These are phyloP conservation scores for Papilio dardanus DNA, from an alignment of 1,140 invertebrate genomes.

Conservation along the genomic window DNA sequence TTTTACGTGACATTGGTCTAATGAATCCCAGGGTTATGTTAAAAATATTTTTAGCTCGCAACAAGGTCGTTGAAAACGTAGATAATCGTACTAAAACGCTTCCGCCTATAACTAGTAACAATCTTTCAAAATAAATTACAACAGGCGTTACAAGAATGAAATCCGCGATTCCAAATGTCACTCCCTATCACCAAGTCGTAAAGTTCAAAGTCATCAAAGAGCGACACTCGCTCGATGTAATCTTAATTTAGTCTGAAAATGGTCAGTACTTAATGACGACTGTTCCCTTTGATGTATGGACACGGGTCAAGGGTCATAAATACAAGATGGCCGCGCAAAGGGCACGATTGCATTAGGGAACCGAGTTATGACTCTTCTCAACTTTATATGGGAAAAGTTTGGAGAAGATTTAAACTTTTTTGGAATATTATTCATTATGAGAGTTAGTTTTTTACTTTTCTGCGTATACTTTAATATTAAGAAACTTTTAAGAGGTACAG, in stretches of 20 bases:
- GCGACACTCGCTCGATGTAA: slow-evolving; percentile 24
- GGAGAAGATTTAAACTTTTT: slow-evolving; percentile 14
- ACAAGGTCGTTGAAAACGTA: too few species aligned
- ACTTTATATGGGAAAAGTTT: slow-evolving; percentile 32
- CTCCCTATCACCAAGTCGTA: slow-evolving; percentile 41
- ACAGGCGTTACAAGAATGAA: slow-evolving; percentile 46
- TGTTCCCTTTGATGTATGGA: slow-evolving; percentile 37
- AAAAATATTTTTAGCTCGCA: too few species aligned
- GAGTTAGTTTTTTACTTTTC: background rate
- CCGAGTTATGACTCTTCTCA: slow-evolving; percentile 31
- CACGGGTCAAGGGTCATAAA: slow-evolving; percentile 37
- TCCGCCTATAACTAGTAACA: slow-evolving; percentile 27
- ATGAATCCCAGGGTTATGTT: too few species aligned
- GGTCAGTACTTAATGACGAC: slow-evolving; percentile 37
- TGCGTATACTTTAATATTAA: background rate
- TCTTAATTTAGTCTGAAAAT: slow-evolving; percentile 39
- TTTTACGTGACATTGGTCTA: too few species aligned
- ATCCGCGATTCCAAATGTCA: slow-evolving; percentile 41
- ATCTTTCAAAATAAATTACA: slow-evolving; percentile 48
- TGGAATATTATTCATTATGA: slow-evolving; percentile 16
- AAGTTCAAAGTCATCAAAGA: slow-evolving; percentile 42
- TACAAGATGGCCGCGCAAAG: slow-evolving; percentile 23
- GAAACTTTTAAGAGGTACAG: background rate
- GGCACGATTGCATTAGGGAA: slow-evolving; percentile 30
- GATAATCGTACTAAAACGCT: background rate